Evolutionary conservation across 2,888 invertebrate species (phyloP).

Genomic region (Eupithecia centaureata): DNA sequence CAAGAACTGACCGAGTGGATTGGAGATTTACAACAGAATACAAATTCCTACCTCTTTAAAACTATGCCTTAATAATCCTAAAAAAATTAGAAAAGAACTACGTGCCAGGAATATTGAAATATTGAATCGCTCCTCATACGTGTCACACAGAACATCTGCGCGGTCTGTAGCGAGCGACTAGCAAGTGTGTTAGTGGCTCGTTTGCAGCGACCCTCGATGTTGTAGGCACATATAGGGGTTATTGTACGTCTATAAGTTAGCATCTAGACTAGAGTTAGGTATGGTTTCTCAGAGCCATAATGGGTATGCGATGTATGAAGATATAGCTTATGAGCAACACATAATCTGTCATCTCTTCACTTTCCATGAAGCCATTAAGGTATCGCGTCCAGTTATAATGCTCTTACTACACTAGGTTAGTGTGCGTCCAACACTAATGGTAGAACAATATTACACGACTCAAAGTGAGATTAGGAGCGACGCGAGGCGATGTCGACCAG

Average conservation of each 20-base stretch:
- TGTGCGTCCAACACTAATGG: conserved; percentile 15
- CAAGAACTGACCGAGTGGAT: conserved; percentile 8
- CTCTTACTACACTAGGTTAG: conserved; percentile 13
- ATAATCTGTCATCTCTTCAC: conserved; percentile 6
- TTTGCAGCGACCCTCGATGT: not conserved
- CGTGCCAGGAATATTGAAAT: too few relatives aligned
- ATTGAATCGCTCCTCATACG: not conserved
- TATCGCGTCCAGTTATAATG: conserved; percentile 19
- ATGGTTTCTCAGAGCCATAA: not conserved
- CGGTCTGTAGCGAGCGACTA: not conserved
- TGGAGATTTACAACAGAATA: not conserved
- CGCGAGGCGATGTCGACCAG: conserved; percentile 19
- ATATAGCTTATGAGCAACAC: not conserved
- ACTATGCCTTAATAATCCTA: not conserved
- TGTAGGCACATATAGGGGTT: not conserved
- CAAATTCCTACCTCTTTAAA: not conserved
- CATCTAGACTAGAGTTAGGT: not conserved
- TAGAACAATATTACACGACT: conserved; percentile 23
- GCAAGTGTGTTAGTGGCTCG: not conserved
- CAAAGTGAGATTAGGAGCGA: conserved; percentile 25
- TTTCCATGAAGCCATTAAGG: not conserved
- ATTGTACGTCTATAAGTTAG: not conserved
- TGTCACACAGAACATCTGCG: not conserved
- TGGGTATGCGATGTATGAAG: not conserved
- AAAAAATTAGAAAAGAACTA: not conserved